Conservation (phyloP, 1,140 invertebrate species). For the Diprion similis region DNA sequence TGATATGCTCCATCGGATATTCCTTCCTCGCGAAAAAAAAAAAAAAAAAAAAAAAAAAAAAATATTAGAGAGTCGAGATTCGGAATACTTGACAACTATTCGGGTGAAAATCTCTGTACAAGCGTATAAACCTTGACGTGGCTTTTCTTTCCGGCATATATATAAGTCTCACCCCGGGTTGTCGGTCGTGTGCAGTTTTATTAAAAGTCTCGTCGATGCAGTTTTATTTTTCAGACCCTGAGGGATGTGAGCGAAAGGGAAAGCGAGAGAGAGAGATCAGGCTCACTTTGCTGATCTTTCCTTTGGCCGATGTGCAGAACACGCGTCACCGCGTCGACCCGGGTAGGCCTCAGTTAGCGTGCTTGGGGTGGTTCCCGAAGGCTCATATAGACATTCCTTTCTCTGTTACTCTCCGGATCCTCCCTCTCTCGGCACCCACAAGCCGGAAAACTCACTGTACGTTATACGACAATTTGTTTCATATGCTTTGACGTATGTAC, state of each 20-base stretch:
- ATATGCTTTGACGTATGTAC: not conserved
- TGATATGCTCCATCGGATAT: not conserved
- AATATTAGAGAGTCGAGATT: too few species aligned
- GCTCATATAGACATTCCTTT: slow-evolving; percentile 63
- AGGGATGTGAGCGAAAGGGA: not conserved
- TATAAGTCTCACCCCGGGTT: too few species aligned
- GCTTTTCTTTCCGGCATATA: not conserved
- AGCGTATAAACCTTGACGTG: not conserved
- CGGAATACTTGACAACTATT: too few species aligned
- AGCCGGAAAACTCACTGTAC: too few species aligned
- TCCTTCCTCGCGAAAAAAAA: too few species aligned
- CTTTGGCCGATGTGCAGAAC: slow-evolving; percentile 61
- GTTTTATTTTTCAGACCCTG: not conserved
- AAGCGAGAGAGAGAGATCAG: slow-evolving; percentile 43
- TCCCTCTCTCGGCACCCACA: slow-evolving; percentile 25
- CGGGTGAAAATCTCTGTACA: not conserved
- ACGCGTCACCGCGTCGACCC: slow-evolving; percentile 57
- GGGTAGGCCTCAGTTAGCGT: slow-evolving; percentile 28
- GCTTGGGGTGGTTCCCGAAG: slow-evolving; percentile 10
- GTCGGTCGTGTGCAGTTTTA: not conserved
- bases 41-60: too few species aligned
- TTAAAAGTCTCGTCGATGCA: not conserved
- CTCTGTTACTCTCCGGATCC: slow-evolving; percentile 24
- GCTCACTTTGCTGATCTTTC: slow-evolving; percentile 52
- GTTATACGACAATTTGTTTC: too few species aligned